Evolutionary conservation across 2,888 invertebrate species (phyloP).

Genomic region (Polylopha cassiicola): DNA sequence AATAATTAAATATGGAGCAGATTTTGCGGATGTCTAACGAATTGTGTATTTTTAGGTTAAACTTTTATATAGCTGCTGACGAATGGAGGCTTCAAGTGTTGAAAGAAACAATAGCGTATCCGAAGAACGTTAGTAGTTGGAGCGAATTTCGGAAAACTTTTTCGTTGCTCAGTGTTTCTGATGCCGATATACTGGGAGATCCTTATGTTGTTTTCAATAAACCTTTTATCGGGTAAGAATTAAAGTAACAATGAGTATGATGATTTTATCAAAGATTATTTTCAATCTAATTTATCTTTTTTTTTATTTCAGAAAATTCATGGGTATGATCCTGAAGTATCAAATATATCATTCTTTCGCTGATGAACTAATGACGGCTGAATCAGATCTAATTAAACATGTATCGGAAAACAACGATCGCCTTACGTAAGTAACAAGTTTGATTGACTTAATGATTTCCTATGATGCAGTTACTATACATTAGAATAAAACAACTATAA

Average conservation of each 20-base stretch:
- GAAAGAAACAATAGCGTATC: conserved; percentile 50
- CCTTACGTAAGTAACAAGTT: conserved; percentile 52
- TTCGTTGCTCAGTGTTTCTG: conserved; percentile 60
- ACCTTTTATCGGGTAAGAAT: conserved; percentile 72
- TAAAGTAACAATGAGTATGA: neutral
- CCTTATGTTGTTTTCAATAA: conserved; percentile 70
- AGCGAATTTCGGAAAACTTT: conserved; percentile 67
- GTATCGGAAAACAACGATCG: conserved; percentile 57
- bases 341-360: conserved; percentile 74
- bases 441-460: too few relatives aligned
- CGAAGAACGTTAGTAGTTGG: conserved; percentile 66
- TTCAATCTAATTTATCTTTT: conserved; percentile 4
- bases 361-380: conserved; percentile 63
- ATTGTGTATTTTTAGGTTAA: conserved; percentile 70
- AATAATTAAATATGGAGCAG: too few relatives aligned
- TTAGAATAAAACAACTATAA: too few relatives aligned
- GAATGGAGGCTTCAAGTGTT: conserved; percentile 73
- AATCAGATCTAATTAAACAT: conserved; percentile 61
- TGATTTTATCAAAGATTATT: neutral
- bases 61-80: conserved; percentile 76
- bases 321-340: conserved; percentile 76
- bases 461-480: too few relatives aligned
- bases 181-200: conserved; percentile 72
- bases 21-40: too few relatives aligned
- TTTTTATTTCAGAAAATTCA: conserved; percentile 69